These are phyloP conservation scores for Scaptomyza reducta DNA, from an alignment of 2,888 invertebrate genomes.

Conservation along the genomic window DNA sequence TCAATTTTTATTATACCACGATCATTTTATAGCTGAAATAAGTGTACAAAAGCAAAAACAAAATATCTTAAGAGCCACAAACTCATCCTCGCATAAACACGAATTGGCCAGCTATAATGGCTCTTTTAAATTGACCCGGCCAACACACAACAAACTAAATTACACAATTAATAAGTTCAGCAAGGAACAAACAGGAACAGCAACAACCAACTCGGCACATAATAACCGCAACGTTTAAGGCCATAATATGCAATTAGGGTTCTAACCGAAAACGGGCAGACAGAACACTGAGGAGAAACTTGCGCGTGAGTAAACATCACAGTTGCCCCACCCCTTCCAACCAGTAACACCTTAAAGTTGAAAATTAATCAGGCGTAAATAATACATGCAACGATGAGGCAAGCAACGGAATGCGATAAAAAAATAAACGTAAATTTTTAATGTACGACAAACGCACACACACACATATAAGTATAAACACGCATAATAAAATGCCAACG, in stretches of 20 bases:
- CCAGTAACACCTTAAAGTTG: conserved; percentile 20
- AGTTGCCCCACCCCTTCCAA: not conserved
- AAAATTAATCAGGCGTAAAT: conserved; percentile 77
- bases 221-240: conserved; percentile 68
- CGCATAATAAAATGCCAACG: conserved; percentile 50
- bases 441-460: conserved; percentile 53
- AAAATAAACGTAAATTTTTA: conserved; percentile 57
- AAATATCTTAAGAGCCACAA: conserved; percentile 30
- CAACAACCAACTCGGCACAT: conserved; percentile 38
- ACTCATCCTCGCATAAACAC: conserved; percentile 51
- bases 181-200: not conserved
- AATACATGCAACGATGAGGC: conserved; percentile 70
- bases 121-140: conserved; percentile 51
- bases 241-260: conserved; percentile 72
- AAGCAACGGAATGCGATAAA: conserved; percentile 66
- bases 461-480: conserved; percentile 1
- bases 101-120: conserved; percentile 46
- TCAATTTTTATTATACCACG: conserved; percentile 9
- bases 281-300: conserved; percentile 9
- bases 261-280: conserved; percentile 19
- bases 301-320: conserved; percentile 58
- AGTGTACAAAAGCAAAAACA: not conserved
- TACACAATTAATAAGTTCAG: conserved; percentile 72
- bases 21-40: conserved; percentile 3
- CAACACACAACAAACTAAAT: conserved; percentile 60